Conservation (phyloP, 2,888 invertebrate species). For the Leptinotarsa haldemani region DNA sequence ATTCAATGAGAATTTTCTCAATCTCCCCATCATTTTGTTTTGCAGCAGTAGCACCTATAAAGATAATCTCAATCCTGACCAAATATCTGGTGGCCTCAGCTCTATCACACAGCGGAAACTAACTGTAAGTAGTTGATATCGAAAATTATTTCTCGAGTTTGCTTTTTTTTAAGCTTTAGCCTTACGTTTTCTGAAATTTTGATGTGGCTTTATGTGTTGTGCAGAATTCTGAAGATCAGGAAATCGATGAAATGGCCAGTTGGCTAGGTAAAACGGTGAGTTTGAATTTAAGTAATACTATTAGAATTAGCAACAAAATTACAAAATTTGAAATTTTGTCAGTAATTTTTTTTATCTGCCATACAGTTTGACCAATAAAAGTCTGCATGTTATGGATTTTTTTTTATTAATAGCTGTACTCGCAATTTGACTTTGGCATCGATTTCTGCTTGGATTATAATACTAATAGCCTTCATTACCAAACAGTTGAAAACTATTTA, state of each 20-base stretch:
- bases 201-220: conserved; percentile 59
- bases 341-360: too few relatives aligned
- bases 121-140: conserved; percentile 58
- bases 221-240: conserved; percentile 77
- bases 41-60: conserved; percentile 71
- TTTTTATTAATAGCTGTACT: too few relatives aligned
- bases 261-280: conserved; percentile 90
- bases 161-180: conserved; percentile 52
- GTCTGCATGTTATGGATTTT: too few relatives aligned
- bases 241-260: conserved; percentile 95
- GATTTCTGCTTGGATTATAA: too few relatives aligned
- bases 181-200: conserved; percentile 56
- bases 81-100: conserved; percentile 66
- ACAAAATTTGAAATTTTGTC: too few relatives aligned
- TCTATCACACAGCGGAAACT: conserved; percentile 64
- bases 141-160: conserved; percentile 41
- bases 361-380: too few relatives aligned
- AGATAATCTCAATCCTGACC: conserved; percentile 72
- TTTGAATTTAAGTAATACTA: neutral
- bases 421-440: too few relatives aligned
- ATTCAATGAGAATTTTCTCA: neutral
- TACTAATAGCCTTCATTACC: too few relatives aligned
- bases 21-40: conserved; percentile 34
- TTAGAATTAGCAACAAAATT: too few relatives aligned
- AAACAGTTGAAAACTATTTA: too few relatives aligned